Evolutionary conservation across 2,113 vertebrate genomes (phyloP).

Genomic region (Myotis lucifugus): DNA sequence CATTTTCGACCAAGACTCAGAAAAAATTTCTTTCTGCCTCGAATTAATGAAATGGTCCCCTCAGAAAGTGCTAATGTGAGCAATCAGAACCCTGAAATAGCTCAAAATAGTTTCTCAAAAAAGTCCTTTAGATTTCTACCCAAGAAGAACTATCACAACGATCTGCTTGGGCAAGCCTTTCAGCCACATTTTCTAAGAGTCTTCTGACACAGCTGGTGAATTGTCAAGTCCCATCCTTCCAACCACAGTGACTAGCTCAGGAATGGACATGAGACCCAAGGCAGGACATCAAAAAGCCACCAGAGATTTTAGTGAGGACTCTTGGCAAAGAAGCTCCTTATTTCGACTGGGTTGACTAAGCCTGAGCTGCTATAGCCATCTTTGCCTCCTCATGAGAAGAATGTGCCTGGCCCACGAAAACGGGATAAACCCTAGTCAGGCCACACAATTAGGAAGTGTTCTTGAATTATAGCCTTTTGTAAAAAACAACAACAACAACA

Average conservation of each 20-base stretch:
- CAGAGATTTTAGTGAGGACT: background rate
- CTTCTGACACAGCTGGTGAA: background rate
- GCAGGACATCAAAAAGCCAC: background rate
- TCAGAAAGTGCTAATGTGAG: background rate
- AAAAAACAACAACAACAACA: background rate
- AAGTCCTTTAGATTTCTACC: background rate
- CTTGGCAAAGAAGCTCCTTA: background rate
- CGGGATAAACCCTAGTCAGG: background rate
- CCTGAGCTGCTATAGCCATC: background rate
- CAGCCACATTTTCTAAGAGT: background rate
- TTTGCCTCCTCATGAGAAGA: background rate
- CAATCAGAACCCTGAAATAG: background rate
- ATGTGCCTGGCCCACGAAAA: background rate
- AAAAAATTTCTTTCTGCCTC: background rate
- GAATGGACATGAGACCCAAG: background rate
- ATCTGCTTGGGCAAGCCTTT: background rate
- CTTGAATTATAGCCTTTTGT: background rate
- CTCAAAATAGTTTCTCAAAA: background rate
- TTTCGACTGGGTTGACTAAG: background rate
- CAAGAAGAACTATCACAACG: background rate
- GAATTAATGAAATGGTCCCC: conserved; percentile 7
- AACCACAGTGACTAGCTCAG: background rate
- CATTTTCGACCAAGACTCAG: background rate
- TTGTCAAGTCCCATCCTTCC: background rate
- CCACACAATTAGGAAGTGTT: background rate